A percentile compares a stretch with the other conserved stretches of the same genome.
Conservation (phyloP, 2,888 invertebrate genomes). For the Epistrophella euchroma region DNA sequence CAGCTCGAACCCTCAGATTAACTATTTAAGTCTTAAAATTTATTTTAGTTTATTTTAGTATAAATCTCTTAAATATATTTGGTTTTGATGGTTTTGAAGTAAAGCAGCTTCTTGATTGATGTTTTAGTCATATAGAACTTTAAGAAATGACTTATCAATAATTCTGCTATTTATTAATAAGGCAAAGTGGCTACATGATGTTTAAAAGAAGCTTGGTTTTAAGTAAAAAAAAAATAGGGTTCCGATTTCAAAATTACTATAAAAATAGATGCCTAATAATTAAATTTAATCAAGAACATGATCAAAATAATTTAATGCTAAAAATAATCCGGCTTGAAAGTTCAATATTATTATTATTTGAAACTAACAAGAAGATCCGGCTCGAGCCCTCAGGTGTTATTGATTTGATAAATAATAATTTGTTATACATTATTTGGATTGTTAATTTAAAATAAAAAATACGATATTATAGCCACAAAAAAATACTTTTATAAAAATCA, state of each 20-base stretch:
- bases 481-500: no score
- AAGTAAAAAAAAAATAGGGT: no score
- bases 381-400: not conserved
- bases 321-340: no score
- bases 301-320: no score
- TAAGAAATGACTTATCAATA: not conserved
- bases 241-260: no score
- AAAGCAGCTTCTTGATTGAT: not conserved
- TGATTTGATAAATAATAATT: not conserved
- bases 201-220: no score
- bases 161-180: not conserved
- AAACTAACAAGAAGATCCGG: not conserved
- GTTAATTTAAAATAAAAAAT: no score
- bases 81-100: constrained; percentile 3
- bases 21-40: constrained; percentile 13
- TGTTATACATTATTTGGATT: no score
- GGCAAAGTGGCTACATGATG: not conserved
- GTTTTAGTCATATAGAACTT: not conserved
- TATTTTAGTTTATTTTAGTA: not conserved
- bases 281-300: no score
- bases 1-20: constrained; percentile 43
- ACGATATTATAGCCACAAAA: no score
- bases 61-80: not conserved
- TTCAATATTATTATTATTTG: no score
- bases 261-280: no score